Base-by-base conservation (phyloP, 2,888 invertebrate genomes). In the Megalurothrips usitatus region DNA sequence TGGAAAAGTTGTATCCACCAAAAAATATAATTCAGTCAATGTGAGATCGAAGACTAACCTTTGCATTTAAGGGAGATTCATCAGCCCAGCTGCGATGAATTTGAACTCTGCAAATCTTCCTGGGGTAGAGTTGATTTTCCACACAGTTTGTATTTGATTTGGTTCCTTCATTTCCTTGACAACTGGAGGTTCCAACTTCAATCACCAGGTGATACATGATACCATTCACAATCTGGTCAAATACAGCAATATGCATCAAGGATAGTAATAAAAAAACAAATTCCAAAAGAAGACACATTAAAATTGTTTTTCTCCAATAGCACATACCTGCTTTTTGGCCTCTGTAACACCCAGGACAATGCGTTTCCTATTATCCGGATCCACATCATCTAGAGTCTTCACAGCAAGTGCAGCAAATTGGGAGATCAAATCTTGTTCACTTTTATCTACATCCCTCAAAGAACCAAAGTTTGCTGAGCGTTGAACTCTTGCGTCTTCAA, bases 61-160 rank as follows among this genome's bases (percentile, higher is more conserved):
- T 84, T 12, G 84, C 84, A 81, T 84, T 84, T 19, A 81, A 81
- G 48, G 84, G 83, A n/a, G 83, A 82, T 43, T 84, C 83, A 79
- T 83, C 84, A 17, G 84, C 83, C 81, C 84, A 84, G 26, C 84
- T 83, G 11, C 84, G 81, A 68, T 89, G 88, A 78, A 91, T 86
- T 81, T 90, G 87, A 26, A 90, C 88, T 84, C 90, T 89, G 84
- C 92, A 92, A 81, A 90, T 88, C 86, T 89, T 90, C 14, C 86
- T 86, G 12, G 86, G 83, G 68, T 85, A 84, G 47, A 87, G 86
- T 79, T 82, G 82, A 34, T 82, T 82, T 11, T 75, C 81, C 17
- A 83, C 75, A 78, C 84, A 84, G 8, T 82, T 80, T 23, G 80
- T 81, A 75, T 26, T 80, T 23, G 75, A 23, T 1, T 49, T 79